Evolutionary conservation across 2,797 vertebrate species (phyloP), one percentile per base, ranked within the genome.

Genomic region (Tenualosa thibaudeaui): DNA sequence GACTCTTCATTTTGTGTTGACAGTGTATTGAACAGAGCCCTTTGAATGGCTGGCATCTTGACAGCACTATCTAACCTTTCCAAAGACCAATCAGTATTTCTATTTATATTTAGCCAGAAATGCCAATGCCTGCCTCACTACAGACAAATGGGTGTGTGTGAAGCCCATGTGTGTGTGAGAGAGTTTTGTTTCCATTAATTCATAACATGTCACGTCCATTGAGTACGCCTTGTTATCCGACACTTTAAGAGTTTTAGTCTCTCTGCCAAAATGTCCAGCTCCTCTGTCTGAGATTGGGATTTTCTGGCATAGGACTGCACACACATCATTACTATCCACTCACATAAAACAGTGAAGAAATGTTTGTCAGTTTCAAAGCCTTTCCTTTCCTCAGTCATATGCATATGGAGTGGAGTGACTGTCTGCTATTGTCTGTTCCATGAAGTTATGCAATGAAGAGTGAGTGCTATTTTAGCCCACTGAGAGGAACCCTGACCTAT

Each of bases 21-120:
- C 62, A 5, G 22, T 31, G n/a, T 65, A 65, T 31, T 22, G 26
- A 24, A 31, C 22, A 17, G 9, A 83, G 43, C 5, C 3, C 24
- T 24, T 13, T 19, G 58, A 13, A 54, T 26, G 53, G 26, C 62
- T 65, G 62, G 62, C 24, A 65, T 65, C 9, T 65, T 7, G 22
- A 65, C 26, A 65, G 62, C 13, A 26, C 83, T 3, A 37, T 68
- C 26, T 54, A 68, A 82, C 50, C 81, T 65, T 82, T 85, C 24
- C 15, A 56, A 26, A 3, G 50, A 37, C 24, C 19, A 56, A 24
- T 56, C 24, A 40, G 15, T 9, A 5, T 62, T 60, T 15, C 86
- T 88, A 83, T 89, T 86, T 85, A 75, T 86, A 85, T 50, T 65
- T 12, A 7, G 10, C 3, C 24, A 65, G 37, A 40, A 40, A 60